Percentiles rank a stretch among this genome's conserved stretches.
Evolutionary conservation across 2,888 invertebrate genomes (phyloP).

Genomic region (Imbricaverruca yamaguchii): DNA sequence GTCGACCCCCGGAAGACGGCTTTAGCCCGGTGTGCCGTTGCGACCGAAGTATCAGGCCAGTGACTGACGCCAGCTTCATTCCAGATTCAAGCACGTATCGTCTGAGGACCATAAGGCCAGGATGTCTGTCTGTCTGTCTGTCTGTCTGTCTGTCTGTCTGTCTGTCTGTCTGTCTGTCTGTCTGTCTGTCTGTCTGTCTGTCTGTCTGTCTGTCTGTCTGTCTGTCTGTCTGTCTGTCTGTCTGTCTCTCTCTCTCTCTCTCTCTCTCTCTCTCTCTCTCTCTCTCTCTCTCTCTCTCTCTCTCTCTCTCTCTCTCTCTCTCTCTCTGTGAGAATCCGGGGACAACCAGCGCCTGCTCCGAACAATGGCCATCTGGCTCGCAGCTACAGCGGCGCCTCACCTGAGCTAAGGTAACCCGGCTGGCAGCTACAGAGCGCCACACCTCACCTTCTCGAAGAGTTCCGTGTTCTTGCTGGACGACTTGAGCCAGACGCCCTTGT

Average conservation of each 20-base stretch:
- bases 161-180: conserved; percentile 10
- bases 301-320: conserved; percentile 12
- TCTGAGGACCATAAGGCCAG: too few relatives aligned
- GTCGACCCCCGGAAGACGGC: too few relatives aligned
- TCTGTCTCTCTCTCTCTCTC: background rate
- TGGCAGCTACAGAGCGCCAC: background rate
- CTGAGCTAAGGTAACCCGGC: background rate
- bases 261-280: background rate
- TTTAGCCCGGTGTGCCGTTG: too few relatives aligned
- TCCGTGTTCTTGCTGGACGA: conserved; percentile 75
- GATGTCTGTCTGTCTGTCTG: background rate
- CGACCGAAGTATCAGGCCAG: too few relatives aligned
- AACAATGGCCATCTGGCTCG: too few relatives aligned
- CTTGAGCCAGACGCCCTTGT: conserved; percentile 70
- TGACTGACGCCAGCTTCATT: too few relatives aligned
- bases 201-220: background rate
- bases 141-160: conserved; percentile 1
- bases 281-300: conserved; percentile 24
- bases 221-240: conserved; percentile 19
- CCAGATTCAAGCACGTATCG: too few relatives aligned
- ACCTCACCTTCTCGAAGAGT: conserved; percentile 68
- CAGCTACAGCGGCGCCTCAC: background rate
- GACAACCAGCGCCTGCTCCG: too few relatives aligned
- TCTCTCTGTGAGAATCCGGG: background rate
- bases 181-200: background rate